Conservation (phyloP, 2,888 invertebrate species). For the Ryuthela nishihirai region DNA sequence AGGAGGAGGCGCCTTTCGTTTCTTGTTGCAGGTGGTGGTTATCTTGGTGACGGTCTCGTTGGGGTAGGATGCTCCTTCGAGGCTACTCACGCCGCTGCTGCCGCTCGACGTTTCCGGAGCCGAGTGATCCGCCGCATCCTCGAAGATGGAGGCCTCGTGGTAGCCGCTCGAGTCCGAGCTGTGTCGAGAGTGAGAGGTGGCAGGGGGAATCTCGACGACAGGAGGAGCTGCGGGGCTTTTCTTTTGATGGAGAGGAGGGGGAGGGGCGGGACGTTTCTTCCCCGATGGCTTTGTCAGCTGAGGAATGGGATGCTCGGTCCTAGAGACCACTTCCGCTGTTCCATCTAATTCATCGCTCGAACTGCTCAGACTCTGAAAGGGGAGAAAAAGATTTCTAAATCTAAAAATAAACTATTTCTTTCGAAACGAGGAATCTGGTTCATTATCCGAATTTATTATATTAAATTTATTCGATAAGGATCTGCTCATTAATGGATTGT, state of each 20-base stretch:
- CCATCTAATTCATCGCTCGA: conserved; percentile 49
- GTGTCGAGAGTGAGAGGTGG: conserved; percentile 62
- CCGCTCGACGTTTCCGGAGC: conserved; percentile 19
- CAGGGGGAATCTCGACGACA: too few relatives aligned
- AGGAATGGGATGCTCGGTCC: background rate
- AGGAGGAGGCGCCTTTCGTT: conserved; percentile 35
- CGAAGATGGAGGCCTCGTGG: conserved; percentile 61
- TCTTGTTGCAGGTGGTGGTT: conserved; percentile 20
- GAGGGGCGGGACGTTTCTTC: conserved; percentile 51
- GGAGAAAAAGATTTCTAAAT: too few relatives aligned
- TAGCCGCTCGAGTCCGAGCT: conserved; percentile 70
- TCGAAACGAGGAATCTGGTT: too few relatives aligned
- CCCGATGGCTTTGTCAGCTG: too few relatives aligned
- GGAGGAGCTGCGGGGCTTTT: conserved; percentile 45
- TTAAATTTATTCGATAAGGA: too few relatives aligned
- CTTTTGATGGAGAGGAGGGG: conserved; percentile 43
- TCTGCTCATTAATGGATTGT: too few relatives aligned
- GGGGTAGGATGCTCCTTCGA: conserved; percentile 3
- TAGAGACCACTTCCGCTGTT: background rate
- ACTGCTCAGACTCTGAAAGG: conserved; percentile 49
- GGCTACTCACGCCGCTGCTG: conserved; percentile 31
- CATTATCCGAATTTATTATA: too few relatives aligned
- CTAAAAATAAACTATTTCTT: too few relatives aligned
- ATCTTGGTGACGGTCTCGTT: conserved; percentile 8
- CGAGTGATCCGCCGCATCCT: conserved; percentile 61